Base-by-base conservation (phyloP, 2,888 invertebrate genomes). In the Caenorhabditis drosophilae region DNA sequence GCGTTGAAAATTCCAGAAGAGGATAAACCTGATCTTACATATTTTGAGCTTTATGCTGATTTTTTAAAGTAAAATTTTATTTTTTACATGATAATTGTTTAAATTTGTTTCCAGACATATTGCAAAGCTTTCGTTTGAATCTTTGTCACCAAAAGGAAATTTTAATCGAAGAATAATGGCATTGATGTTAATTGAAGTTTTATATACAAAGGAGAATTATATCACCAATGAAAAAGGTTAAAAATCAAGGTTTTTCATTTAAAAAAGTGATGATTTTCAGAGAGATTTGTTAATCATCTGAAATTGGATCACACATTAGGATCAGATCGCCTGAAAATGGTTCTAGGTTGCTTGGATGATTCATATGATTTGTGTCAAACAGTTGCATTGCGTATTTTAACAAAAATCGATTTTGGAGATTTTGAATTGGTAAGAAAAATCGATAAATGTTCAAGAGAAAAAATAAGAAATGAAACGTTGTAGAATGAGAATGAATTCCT, bases 151-250 rank as follows among this genome's bases (percentile, higher is more conserved):
- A 0, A 61, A 54, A 26, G 73, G 57, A 9, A 76, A 74, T 53
- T 70, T 63, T 42, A 55, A 63, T 35, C 46, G 76, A 7, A 26
- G 76, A 11, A 47, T 76, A 4, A 71, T 72, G 64, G 67, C 69
- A 1, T 58, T 76, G 23, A 51, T 45, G 27, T 38, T 60, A 1
- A 64, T 76, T 27, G 68, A 70, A 7, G 44, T 58, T 22, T 18
- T 74, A 3, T 74, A 61, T 48, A 46, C 41, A 6, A 58, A 56
- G 22, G 47, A 58, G 3, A 63, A 47, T 25, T 59, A 66, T 4
- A 53, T 54, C 4, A 12, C 46, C 0, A 56, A 56, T 38, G 60
- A 56, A 20, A 71, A 71, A 48, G n/a, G 58, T 60, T 40, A 20
- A 34, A 49, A 31, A 16, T 40, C 7, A 22, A 27, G 45, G 25